A percentile compares a stretch with the other conserved stretches of the same genome.
Conservation (phyloP, 37 sponge, comb jelly and placozoan genomes). For the Axinella damicornis region DNA sequence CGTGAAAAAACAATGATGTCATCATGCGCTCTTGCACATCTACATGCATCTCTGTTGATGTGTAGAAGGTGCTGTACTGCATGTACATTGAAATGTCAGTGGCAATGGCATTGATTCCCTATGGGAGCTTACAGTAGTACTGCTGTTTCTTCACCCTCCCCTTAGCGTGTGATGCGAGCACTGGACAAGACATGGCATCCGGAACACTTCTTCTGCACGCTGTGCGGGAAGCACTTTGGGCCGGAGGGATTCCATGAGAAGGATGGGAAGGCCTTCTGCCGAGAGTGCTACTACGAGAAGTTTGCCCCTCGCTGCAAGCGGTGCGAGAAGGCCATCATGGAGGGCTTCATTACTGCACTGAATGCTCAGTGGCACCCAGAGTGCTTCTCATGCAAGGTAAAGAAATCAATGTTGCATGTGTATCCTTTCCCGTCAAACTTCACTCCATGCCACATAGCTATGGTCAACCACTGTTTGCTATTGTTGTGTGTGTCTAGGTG, state of each 20-base stretch:
- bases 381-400: conserved; percentile 97
- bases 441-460: no score
- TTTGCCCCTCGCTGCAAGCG: conserved; percentile 95
- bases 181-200: conserved; percentile 98
- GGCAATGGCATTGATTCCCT: no score
- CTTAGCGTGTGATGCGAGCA: conserved; percentile 93
- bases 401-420: neutral
- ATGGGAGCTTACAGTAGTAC: no score
- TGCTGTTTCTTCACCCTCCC: no score
- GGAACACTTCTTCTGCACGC: conserved; percentile 97
- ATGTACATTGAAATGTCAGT: no score
- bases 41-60: no score
- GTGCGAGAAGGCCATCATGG: conserved; percentile 93
- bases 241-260: conserved; percentile 93
- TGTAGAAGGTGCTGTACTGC: no score
- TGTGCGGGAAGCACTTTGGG: conserved; percentile 95
- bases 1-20: no score
- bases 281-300: conserved; percentile 96
- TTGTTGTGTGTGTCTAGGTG: conserved; percentile 80
- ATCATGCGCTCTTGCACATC: no score
- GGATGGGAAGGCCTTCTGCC: conserved; percentile 96
- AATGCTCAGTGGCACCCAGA: conserved; percentile 95
- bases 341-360: conserved; percentile 93
- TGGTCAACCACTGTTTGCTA: neutral
- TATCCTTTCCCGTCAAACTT: no score